phyloP scores from a whole-genome alignment of 2,113 vertebrate genomes.

The Chaenocephalus aceratus region DNA sequence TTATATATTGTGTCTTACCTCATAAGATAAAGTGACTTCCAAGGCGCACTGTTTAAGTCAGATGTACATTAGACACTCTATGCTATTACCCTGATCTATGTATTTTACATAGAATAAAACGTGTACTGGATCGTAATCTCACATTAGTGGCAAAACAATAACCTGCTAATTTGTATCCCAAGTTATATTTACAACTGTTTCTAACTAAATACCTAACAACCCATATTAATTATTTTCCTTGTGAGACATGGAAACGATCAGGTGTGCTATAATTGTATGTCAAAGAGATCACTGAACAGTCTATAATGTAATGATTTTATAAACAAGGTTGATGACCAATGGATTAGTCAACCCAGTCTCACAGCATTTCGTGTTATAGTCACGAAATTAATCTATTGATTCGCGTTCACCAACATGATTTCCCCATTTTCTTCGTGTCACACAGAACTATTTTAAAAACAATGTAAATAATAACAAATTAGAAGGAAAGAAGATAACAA shows the following conservation, averaged over 20 bases:
- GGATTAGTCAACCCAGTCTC: too few relatives aligned
- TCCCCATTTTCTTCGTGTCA: too few relatives aligned
- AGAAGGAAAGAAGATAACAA: too few relatives aligned
- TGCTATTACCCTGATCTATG: not conserved
- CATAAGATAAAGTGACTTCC: constrained; percentile 28
- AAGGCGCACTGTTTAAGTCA: constrained; percentile 8
- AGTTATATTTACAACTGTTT: not conserved
- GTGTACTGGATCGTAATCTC: not conserved
- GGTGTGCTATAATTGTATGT: not conserved
- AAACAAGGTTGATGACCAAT: too few relatives aligned
- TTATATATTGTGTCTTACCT: constrained; percentile 40
- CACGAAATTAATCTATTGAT: too few relatives aligned
- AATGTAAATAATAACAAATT: too few relatives aligned
- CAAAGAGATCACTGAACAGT: not conserved
- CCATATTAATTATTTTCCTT: not conserved
- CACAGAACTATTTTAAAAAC: too few relatives aligned
- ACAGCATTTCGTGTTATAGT: too few relatives aligned
- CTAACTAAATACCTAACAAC: not conserved
- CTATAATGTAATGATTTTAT: not conserved
- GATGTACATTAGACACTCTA: not conserved
- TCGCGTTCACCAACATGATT: too few relatives aligned
- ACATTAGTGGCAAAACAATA: not conserved
- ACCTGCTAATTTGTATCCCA: too few relatives aligned
- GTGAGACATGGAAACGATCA: not conserved
- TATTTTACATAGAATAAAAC: not conserved